These are phyloP conservation scores for Heliothis virescens DNA, from an alignment of 1,140 invertebrate species.

Conservation along the genomic window DNA sequence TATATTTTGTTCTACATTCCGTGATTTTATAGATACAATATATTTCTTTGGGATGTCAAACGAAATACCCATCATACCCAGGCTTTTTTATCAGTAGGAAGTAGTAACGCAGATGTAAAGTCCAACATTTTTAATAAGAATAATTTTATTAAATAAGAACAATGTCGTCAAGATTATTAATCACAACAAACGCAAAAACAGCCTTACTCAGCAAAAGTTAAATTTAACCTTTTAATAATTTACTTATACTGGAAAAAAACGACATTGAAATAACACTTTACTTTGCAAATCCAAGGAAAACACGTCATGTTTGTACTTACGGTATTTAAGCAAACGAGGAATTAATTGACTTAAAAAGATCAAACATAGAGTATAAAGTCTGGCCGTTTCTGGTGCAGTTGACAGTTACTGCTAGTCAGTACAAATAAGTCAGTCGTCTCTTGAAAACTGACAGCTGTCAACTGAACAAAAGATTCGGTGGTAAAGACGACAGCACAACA, in stretches of 20 bases:
- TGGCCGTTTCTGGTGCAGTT: no score
- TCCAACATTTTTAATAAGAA: neutral
- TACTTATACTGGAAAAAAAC: constrained; percentile 29
- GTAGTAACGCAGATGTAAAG: neutral
- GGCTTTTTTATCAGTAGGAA: no score
- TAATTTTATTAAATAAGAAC: neutral
- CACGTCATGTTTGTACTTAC: neutral
- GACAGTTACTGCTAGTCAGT: no score
- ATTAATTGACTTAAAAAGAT: neutral
- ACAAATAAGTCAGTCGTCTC: no score
- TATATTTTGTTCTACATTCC: no score
- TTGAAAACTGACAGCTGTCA: no score
- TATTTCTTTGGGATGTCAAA: no score
- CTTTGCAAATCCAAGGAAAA: constrained; percentile 32
- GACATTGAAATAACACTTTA: constrained; percentile 33
- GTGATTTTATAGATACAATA: no score
- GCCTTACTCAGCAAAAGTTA: constrained; percentile 6
- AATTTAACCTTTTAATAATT: constrained; percentile 21
- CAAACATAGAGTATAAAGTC: neutral
- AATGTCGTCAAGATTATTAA: neutral
- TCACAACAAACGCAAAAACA: constrained; percentile 12
- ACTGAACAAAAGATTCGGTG: no score
- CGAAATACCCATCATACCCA: no score
- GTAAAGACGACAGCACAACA: no score
- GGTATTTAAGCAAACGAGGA: neutral